These are phyloP conservation scores for Siphamia tubifer DNA, from an alignment of 2,113 vertebrate species.

Conservation along the genomic window DNA sequence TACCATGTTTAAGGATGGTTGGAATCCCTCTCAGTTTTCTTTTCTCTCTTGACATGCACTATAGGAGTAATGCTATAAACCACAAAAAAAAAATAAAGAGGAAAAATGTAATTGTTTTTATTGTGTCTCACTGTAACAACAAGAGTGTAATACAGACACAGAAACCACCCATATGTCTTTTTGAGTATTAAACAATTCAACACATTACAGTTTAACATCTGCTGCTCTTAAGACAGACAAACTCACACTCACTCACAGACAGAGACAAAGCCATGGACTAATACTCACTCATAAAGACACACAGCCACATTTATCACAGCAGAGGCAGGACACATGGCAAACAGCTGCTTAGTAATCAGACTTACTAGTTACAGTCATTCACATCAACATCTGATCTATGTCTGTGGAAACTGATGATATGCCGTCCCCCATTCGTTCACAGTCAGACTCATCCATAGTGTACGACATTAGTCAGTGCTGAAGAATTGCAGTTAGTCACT, in stretches of 20 bases:
- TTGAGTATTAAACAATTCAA: constrained; percentile 27
- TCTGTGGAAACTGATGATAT: constrained; percentile 40
- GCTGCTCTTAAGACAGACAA: constrained; percentile 43
- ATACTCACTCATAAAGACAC: constrained; percentile 20
- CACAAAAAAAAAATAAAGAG: too few species aligned
- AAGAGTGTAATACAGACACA: background rate
- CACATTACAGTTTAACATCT: constrained; percentile 18
- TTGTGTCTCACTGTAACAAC: too few species aligned
- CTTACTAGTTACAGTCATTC: constrained; percentile 20
- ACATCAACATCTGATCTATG: constrained; percentile 28
- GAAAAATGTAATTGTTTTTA: too few species aligned
- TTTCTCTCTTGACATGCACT: too few species aligned
- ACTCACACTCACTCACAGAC: constrained; percentile 4
- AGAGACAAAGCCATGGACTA: constrained; percentile 19
- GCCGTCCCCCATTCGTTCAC: constrained; percentile 21
- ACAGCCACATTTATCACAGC: constrained; percentile 9
- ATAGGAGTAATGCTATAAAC: too few species aligned
- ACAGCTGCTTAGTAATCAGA: constrained; percentile 51
- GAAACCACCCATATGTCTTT: constrained; percentile 36
- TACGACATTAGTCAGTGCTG: constrained; percentile 6
- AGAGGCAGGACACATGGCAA: constrained; percentile 49
- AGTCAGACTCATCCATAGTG: constrained; percentile 3
- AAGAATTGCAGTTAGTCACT: constrained; percentile 1
- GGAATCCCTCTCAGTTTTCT: too few species aligned
- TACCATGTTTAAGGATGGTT: too few species aligned